phyloP scores from a whole-genome alignment of 1,140 invertebrate species.

The Proctacanthus coquilletti region DNA sequence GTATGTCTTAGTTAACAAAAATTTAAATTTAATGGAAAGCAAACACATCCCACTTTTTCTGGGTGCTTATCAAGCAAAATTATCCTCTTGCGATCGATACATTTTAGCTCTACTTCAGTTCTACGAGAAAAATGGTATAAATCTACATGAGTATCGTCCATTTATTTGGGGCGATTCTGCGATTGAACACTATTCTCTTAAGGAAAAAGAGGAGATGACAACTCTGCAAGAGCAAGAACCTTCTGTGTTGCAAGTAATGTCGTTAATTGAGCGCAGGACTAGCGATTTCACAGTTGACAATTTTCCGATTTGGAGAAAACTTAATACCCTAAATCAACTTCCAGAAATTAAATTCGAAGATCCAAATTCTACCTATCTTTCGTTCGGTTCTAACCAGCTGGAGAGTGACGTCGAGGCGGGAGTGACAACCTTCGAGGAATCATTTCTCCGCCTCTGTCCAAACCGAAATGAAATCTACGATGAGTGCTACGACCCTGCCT shows the following conservation, averaged over 20 bases:
- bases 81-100: slow-evolving; percentile 43
- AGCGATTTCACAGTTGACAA: slow-evolving; percentile 50
- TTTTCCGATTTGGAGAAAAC: slow-evolving; percentile 38
- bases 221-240: slow-evolving; percentile 46
- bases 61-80: slow-evolving; percentile 51
- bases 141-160: slow-evolving; percentile 51
- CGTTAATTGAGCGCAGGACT: slow-evolving; percentile 44
- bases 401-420: slow-evolving; percentile 18
- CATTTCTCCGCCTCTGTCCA: slow-evolving; percentile 16
- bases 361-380: slow-evolving; percentile 8
- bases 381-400: slow-evolving; percentile 17
- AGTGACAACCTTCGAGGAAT: slow-evolving; percentile 7
- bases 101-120: slow-evolving; percentile 43
- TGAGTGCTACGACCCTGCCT: slow-evolving; percentile 49
- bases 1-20: slow-evolving; percentile 39
- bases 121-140: slow-evolving; percentile 43
- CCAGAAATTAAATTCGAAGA: slow-evolving; percentile 15
- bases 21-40: slow-evolving; percentile 39
- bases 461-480: slow-evolving; percentile 18
- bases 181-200: slow-evolving; percentile 54
- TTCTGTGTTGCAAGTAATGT: slow-evolving; percentile 50
- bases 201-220: slow-evolving; percentile 36
- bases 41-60: slow-evolving; percentile 53
- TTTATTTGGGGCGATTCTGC: slow-evolving; percentile 66
- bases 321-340: slow-evolving; percentile 19